A percentile compares a stretch with the other conserved stretches of the same genome.
These are phyloP conservation scores for Amphiprion percula DNA, from an alignment of 2,113 vertebrate species.

Conservation along the genomic window DNA sequence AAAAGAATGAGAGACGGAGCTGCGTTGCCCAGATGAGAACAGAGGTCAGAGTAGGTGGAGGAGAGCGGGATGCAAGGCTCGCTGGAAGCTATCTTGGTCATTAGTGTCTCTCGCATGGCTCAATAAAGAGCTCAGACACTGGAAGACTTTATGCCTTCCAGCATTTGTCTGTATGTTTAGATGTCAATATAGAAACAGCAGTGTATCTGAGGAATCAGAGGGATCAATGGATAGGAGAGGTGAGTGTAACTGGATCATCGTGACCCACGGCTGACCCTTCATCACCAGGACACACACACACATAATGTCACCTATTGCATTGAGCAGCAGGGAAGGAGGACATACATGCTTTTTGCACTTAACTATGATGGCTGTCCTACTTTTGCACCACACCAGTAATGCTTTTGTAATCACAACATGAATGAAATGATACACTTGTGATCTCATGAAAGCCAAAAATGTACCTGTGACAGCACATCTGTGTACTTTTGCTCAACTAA, in stretches of 20 bases:
- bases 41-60: slow-evolving; percentile 57
- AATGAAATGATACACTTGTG: slow-evolving; percentile 11
- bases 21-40: slow-evolving; percentile 32
- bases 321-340: not conserved
- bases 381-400: not conserved
- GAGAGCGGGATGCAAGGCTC: slow-evolving; percentile 31
- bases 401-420: slow-evolving; percentile 4
- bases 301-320: slow-evolving; percentile 44
- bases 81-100: slow-evolving; percentile 64
- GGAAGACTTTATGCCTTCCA: slow-evolving; percentile 63
- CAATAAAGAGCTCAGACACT: slow-evolving; percentile 68
- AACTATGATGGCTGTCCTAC: not conserved
- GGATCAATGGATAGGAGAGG: slow-evolving; percentile 68
- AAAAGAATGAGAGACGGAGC: slow-evolving; percentile 35
- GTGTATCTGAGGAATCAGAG: slow-evolving; percentile 55
- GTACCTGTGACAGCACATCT: not conserved
- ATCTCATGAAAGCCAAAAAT: slow-evolving; percentile 8
- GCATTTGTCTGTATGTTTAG: slow-evolving; percentile 66
- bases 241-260: slow-evolving; percentile 66
- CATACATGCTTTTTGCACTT: not conserved
- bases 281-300: slow-evolving; percentile 54
- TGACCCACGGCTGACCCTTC: slow-evolving; percentile 68
- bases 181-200: slow-evolving; percentile 67
- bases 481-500: slow-evolving; percentile 18
- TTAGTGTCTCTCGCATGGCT: slow-evolving; percentile 67